Base-by-base conservation (phyloP, 1,140 invertebrate species). In the Popillia japonica region DNA sequence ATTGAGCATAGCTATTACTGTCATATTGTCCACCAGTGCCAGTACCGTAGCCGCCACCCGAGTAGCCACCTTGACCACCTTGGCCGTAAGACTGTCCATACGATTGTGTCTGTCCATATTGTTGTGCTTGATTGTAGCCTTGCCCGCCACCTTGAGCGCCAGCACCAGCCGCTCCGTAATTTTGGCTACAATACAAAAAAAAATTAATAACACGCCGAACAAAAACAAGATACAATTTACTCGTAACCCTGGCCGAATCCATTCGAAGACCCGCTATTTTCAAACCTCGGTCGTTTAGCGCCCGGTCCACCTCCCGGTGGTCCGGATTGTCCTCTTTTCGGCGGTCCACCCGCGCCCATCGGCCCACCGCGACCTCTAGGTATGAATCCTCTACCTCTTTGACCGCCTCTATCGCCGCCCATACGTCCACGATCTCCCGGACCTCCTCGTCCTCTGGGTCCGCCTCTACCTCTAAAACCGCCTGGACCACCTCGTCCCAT, bases 291-390 rank as follows among this genome's bases (percentile, higher is more conserved):
- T 10, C 75, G 4, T 55, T 76, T 76, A 17, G 75, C 75, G 3
- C 75, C 75, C 0, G 75, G 75, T 55, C 75, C 75, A 9, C 75
- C 75, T n/a, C 48, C 41, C 20, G 41, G 75, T 8, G 41, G 75
- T 10, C 75, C 75, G 9, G 75, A 76, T n/a, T 76, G 75, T 55
- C 75, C 75, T 48, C 75, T 20, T 55, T 76, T 76, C 7, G 41
- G 75, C 27, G 44, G 41, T 10, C 75, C 75, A 27, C 75, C 75
- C 4, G 75, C 41, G 14, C 75, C 75, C 41, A 55, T 44, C 22
- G 75, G 75, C 20, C 75, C 75, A 76, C 75, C 75, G 7, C 75
- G 75, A 10, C 75, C 75, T n/a, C 75, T 55, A 10, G 41, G 75
- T 8, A 76, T 55, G 27, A 76, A 76, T 22, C 75, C 75, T 27